A percentile compares a stretch with the other conserved stretches of the same genome.
Conservation (phyloP, 2,797 vertebrate genomes). For the Acanthurus leucopareius region DNA sequence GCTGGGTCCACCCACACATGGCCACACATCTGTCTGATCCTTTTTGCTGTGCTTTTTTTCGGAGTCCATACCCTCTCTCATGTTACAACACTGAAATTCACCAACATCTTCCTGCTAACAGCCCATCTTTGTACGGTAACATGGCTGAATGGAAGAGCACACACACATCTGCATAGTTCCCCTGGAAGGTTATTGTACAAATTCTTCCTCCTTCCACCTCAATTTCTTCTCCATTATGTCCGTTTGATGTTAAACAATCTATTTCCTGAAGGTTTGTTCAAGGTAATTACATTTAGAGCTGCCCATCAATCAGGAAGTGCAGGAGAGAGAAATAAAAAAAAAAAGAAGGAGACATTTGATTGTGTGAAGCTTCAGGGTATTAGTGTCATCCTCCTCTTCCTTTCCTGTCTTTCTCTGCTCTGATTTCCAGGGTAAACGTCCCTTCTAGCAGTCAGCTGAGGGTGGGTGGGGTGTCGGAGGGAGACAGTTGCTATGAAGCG, state of each 20-base stretch:
- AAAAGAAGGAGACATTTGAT: constrained; percentile 64
- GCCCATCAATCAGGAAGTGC: constrained; percentile 70
- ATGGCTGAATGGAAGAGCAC: not conserved
- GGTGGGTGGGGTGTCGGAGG: constrained; percentile 32
- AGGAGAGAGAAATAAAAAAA: constrained; percentile 18
- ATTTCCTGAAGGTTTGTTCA: constrained; percentile 65
- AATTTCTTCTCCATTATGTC: constrained; percentile 20
- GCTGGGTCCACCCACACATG: constrained; percentile 61
- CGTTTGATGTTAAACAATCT: constrained; percentile 62
- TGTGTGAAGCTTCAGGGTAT: constrained; percentile 56
- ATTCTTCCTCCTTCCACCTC: constrained; percentile 4
- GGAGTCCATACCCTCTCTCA: constrained; percentile 32
- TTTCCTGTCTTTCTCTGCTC: constrained; percentile 25
- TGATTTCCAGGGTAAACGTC: constrained; percentile 74
- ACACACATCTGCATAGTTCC: not conserved
- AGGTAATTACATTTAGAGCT: constrained; percentile 71
- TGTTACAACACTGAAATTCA: constrained; percentile 29
- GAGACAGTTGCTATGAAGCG: constrained; percentile 71
- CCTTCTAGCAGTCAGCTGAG: constrained; percentile 56
- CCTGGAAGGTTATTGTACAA: constrained; percentile 13
- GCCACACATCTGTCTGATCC: constrained; percentile 52
- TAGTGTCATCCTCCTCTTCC: constrained; percentile 47
- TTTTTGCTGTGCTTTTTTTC: not conserved
- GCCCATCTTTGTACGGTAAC: constrained; percentile 12
- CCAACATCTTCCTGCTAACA: constrained; percentile 26